These are phyloP conservation scores for Pollimyrus isidori DNA, from an alignment of 2,113 vertebrate species.

Conservation along the genomic window DNA sequence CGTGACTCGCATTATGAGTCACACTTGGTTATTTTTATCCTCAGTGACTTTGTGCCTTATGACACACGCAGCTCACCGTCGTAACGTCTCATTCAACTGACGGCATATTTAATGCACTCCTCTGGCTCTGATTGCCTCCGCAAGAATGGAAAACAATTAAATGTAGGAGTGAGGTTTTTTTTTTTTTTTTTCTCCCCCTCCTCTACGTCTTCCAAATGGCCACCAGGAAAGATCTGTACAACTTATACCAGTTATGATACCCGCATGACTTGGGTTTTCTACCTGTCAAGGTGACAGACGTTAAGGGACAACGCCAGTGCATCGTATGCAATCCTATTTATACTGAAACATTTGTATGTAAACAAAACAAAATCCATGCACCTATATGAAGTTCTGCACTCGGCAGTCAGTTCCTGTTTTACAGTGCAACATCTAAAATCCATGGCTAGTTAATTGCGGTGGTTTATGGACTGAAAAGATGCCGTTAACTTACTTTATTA, in stretches of 20 bases:
- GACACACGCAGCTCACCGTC: neutral
- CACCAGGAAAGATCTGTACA: neutral
- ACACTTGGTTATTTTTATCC: neutral
- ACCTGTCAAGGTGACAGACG: neutral
- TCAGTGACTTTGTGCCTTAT: constrained; percentile 8
- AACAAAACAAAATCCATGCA: neutral
- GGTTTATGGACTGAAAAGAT: neutral
- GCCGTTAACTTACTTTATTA: too few relatives aligned
- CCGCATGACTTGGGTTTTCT: neutral
- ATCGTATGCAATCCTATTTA: neutral
- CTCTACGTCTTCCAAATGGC: neutral
- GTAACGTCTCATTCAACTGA: neutral
- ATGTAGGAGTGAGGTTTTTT: neutral
- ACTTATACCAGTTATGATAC: neutral
- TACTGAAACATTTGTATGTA: neutral
- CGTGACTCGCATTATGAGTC: neutral
- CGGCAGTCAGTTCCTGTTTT: neutral
- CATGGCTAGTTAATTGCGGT: neutral
- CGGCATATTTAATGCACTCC: neutral
- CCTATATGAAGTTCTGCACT: neutral
- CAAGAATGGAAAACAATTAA: neutral
- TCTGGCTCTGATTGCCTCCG: neutral
- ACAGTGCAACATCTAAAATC: neutral
- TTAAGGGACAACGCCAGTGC: neutral
- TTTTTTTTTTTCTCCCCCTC: neutral